phyloP scores from a whole-genome alignment of 1,140 invertebrate species.

The Brachionus calyciflorus region DNA sequence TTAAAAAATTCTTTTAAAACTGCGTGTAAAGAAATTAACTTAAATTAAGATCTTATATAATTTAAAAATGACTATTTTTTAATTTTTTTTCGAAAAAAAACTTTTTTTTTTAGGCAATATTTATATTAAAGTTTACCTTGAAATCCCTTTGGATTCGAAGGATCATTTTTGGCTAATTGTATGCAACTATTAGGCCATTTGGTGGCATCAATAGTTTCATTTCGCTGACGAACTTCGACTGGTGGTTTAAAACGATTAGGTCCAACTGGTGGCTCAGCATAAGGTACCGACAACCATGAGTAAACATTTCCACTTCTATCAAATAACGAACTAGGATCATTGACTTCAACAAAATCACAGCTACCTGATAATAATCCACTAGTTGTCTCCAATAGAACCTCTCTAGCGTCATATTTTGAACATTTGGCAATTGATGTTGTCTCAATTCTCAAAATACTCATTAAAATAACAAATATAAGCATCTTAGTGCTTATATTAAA shows the following conservation, averaged over 20 bases:
- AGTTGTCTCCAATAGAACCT: background rate
- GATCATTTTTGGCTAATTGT: constrained; percentile 62
- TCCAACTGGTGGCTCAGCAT: constrained; percentile 50
- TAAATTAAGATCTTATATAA: no score
- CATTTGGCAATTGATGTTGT: background rate
- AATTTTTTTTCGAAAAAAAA: no score
- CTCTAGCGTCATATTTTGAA: background rate
- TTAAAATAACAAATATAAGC: background rate
- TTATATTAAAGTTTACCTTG: no score
- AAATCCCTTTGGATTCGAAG: constrained; percentile 82
- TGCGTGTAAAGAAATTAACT: no score
- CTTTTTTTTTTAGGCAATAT: no score
- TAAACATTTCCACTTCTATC: constrained; percentile 25
- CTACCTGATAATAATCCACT: constrained; percentile 25
- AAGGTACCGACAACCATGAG: constrained; percentile 49
- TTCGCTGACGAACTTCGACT: constrained; percentile 70
- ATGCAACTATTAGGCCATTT: constrained; percentile 32
- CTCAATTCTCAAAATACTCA: background rate
- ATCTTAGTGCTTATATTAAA: background rate
- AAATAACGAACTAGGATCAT: background rate
- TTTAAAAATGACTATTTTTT: no score
- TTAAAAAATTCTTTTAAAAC: no score
- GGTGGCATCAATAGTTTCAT: constrained; percentile 51
- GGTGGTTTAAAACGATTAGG: constrained; percentile 49
- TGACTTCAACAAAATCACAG: constrained; percentile 14